These are phyloP conservation scores for Criorhina ranunculi DNA, from an alignment of 2,888 invertebrate genomes.

Conservation along the genomic window DNA sequence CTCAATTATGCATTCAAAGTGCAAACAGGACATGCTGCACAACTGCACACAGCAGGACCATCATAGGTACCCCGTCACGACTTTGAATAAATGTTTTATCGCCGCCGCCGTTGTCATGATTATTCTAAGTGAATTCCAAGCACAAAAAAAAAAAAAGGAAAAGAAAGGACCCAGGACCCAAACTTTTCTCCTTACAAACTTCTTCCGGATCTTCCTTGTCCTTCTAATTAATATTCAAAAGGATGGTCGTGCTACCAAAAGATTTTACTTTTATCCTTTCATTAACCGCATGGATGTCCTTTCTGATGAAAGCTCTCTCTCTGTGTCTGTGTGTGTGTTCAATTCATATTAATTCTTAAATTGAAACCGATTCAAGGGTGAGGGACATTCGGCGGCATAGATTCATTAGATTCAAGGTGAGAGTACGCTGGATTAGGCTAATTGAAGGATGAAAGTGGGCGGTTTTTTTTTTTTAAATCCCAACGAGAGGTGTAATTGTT, in stretches of 20 bases:
- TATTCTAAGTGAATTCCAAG: conserved; percentile 58
- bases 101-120: conserved; percentile 57
- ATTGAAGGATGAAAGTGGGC: conserved; percentile 39
- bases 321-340: too few relatives aligned
- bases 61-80: conserved; percentile 20
- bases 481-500: conserved; percentile 16
- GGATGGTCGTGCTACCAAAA: conserved; percentile 5
- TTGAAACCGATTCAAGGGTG: conserved; percentile 36
- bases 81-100: conserved; percentile 62
- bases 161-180: conserved; percentile 9
- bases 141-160: conserved; percentile 4
- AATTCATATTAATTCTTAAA: conserved; percentile 59
- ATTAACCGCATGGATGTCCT: conserved; percentile 60
- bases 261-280: conserved; percentile 55
- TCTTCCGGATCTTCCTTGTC: conserved; percentile 6
- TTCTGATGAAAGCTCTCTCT: conserved; percentile 15
- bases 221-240: conserved; percentile 71
- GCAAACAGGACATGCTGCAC: conserved; percentile 49
- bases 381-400: too few relatives aligned
- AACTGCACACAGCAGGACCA: too few relatives aligned
- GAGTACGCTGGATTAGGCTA: conserved; percentile 35
- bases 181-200: conserved; percentile 8
- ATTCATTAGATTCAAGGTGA: conserved; percentile 24
- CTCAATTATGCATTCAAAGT: conserved; percentile 52
- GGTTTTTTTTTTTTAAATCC: conserved; percentile 18